Evolutionary conservation across 1,140 invertebrate genomes (phyloP), one percentile per base, ranked within the genome.

Genomic region (Notospermus geniculatus): DNA sequence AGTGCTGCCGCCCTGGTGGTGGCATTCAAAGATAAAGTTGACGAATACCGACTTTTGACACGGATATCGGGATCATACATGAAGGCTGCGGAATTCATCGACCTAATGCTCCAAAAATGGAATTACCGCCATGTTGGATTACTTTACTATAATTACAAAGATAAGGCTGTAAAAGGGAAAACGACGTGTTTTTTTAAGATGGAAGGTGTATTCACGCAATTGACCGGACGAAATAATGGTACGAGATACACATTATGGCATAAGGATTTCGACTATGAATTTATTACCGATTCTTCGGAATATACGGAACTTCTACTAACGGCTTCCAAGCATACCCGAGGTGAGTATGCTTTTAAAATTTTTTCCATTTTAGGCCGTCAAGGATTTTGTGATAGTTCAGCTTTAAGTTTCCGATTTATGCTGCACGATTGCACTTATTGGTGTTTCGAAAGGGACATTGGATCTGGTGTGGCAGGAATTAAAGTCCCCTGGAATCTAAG

Each of bases 1-100:
- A 93, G 92, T 1, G 87, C 91, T 0, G 91, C 90, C 0, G 93
- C 88, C 0, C 88, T 91, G 71, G 90, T 90, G 0, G 87, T 91
- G 60, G 87, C 89, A 45, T 93, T 93, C 77, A 85, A 71, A n/a
- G 58, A 32, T 1, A 60, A 71, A 29, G 72, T 65, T 11, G 25
- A 60, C 2, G 72, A 70, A 39, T 78, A 66, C 43, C 19, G 46
- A n/a, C 67, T 69, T 1, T 45, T 78, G 25, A 78, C 74, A 9
- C 54, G 76, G 27, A 62, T 78, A 9, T 69, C 71, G 1, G 63
- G 65, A 0, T 22, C 32, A n/a, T 56, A 29, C 23, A 9, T 7
- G 46, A 50, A 50, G 25, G n/a, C 19, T 27, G 46, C 46, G 5
- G 46, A 50, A 9, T 50, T 50, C n/a, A 27, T 50, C 5, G 5